These are phyloP conservation scores for Bombus soroeensis DNA, from an alignment of 1,140 invertebrate genomes.

Conservation along the genomic window DNA sequence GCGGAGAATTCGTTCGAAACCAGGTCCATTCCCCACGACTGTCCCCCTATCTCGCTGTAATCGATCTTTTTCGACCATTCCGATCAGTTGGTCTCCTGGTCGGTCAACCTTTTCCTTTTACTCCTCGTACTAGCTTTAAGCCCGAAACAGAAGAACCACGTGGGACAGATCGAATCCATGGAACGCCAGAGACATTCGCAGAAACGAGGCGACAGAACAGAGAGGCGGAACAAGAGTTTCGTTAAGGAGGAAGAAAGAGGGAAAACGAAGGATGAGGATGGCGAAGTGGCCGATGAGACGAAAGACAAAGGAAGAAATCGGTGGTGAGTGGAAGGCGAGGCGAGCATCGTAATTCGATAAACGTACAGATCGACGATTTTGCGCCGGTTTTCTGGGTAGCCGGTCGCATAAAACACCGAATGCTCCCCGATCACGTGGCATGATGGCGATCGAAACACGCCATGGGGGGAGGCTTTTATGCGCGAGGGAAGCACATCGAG, in stretches of 20 bases:
- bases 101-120: neutral
- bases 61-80: slow-evolving; percentile 50
- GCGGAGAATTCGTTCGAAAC: neutral
- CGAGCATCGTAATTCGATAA: slow-evolving; percentile 71
- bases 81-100: neutral
- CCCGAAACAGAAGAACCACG: neutral
- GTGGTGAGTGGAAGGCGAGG: neutral
- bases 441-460: slow-evolving; percentile 57
- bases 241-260: neutral
- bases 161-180: slow-evolving; percentile 2
- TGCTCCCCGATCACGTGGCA: slow-evolving; percentile 54
- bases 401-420: slow-evolving; percentile 60
- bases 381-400: slow-evolving; percentile 69
- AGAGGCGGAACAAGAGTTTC: neutral
- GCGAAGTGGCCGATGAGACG: neutral
- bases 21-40: neutral
- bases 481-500: slow-evolving; percentile 28
- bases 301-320: slow-evolving; percentile 37
- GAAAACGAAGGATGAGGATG: neutral
- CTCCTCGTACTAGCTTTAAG: neutral
- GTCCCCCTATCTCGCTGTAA: neutral
- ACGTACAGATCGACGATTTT: slow-evolving; percentile 70
- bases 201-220: neutral
- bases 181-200: neutral
- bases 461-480: slow-evolving; percentile 29